Base-by-base conservation (phyloP, 2,888 invertebrate species). In the Drosophila silvestris region DNA sequence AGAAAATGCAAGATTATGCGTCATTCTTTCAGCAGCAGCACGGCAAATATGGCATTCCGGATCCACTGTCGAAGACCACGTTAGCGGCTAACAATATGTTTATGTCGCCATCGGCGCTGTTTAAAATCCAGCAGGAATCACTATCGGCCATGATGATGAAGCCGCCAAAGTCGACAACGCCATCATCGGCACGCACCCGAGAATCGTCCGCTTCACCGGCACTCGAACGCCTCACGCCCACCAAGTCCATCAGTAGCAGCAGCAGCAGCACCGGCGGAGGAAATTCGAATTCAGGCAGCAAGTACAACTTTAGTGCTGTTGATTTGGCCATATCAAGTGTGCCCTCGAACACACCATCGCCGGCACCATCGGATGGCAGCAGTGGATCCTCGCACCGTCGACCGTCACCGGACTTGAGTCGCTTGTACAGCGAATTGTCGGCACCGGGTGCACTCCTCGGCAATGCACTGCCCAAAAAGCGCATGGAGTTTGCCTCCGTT, bases 51-150 rank as follows among this genome's bases (percentile, higher is more conserved):
- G 91, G 92, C 7, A 95, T 96, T 81, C 96, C 96, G 0, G 97
- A 97, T 93, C 96, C 97, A 0, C 95, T 97, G 94, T 96, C 96
- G 0, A 96, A 96, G 89, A 95, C 96, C 16, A 96, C 96, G 35
- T 93, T 97, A 77, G 96, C 96, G 12, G 96, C 97, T 1, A 96
- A 96, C 85, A 97, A 97, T 90, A 96, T 97, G 94, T 97, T 97
- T 80, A 94, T 97, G 83, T 95, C 96, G 10, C 96, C 96, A 26
- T 96, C 96, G 41, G 91, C 93, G 26, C 92, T 96, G 71, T 94
- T 96, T 77, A 96, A 96, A 93, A 96, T 96, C 94, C 96, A 96
- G 79, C 94, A 92, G 76, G 94, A 94, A 72, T 93, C 94, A 0
- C 82, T 94, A 3, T 93, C 93, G 64, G 93, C 93, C 41, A 93